phyloP scores from a whole-genome alignment of 2,888 invertebrate genomes.

The Cantharis rufa region DNA sequence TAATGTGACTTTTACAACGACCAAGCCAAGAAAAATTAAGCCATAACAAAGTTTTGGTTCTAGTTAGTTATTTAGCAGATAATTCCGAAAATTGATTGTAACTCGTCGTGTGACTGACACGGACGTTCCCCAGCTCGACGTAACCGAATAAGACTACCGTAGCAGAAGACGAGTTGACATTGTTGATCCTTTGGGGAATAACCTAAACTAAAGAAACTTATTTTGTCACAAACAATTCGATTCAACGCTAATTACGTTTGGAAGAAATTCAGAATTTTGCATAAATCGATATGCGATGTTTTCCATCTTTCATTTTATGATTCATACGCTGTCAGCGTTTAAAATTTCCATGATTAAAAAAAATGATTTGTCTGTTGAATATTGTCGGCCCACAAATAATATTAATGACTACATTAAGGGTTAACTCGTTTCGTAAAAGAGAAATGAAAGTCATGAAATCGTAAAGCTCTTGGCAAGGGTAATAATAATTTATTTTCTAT shows the following conservation, averaged over 20 bases:
- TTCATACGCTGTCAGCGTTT: not conserved
- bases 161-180: conserved; percentile 25
- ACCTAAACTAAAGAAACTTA: not conserved
- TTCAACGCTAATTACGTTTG: not conserved
- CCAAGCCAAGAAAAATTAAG: not conserved
- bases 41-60: not conserved
- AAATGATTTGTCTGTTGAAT: not conserved
- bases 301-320: not conserved
- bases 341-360: not conserved
- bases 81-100: conserved; percentile 24
- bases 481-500: conserved; percentile 3
- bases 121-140: conserved; percentile 15
- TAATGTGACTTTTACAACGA: no score
- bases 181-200: conserved; percentile 17
- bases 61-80: conserved; percentile 7
- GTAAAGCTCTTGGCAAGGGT: not conserved
- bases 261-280: not conserved
- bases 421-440: not conserved
- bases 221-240: conserved; percentile 1
- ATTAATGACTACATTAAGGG: conserved; percentile 2
- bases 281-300: not conserved
- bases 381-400: not conserved
- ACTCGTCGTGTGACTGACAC: conserved; percentile 23
- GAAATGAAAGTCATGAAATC: conserved; percentile 4
- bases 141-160: conserved; percentile 22